Base-by-base conservation (phyloP, 2,888 invertebrate genomes). In the Notodonta ziczac region DNA sequence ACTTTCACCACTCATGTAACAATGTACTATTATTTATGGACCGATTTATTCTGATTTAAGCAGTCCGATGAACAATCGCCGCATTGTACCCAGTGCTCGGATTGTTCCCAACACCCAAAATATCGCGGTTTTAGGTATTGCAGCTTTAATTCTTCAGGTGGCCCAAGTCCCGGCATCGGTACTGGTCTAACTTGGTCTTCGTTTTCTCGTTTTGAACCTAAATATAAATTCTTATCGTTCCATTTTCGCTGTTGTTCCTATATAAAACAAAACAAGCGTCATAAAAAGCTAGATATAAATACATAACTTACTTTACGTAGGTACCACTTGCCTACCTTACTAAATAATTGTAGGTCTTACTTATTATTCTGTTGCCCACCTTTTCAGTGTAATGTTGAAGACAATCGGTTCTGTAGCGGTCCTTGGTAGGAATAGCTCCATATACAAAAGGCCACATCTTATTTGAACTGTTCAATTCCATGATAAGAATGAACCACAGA, bases 401-500 rank as follows among this genome's bases (percentile, higher is more conserved):
- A 12, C 52, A 52, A 32, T 52, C 24, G 9, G 32, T 1, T 32
- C 0, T 32, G 32, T 32, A 4, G 10, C 12, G 13, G 12, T 35
- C 12, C 9, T 52, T 24, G 24, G 52, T 13, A 13, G 32, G 5
- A 32, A 16, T 32, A 5, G 32, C 13, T 12, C 10, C 32, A 35
- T 5, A 44, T 32, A 24, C 12, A 53, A 71, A 72, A 24, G 74
- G 72, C 73, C 74, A 73, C 14, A 58, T 50, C 56, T 66, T 72
- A 62, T 54, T 62, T 51, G 80, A 74, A 42, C 76, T 69, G 60
- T 81, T 78, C 69, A 86, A 83, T 82, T 77, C 92, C 78, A 67
- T 85, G 80, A 95, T 86, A 64, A 94, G 89, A 60, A 92, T 91
- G 69, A 94, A 94, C 96, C 96, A 96, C 44, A 95, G 78, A 63